Evolutionary conservation across 2,113 vertebrate species (phyloP).

Genomic region (Perognathus longimembris): DNA sequence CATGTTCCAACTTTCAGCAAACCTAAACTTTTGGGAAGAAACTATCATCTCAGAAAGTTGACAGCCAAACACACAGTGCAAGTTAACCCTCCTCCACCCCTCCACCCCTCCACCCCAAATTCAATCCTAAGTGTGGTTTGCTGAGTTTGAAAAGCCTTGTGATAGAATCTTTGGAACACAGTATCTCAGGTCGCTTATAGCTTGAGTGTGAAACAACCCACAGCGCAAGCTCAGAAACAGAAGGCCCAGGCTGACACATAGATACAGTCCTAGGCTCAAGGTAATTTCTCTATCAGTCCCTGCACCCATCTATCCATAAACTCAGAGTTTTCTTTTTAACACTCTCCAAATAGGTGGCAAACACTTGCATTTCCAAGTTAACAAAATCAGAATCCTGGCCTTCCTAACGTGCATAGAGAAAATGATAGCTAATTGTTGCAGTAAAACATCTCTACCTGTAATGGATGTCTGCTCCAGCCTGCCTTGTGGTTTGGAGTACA

Average conservation of each 20-base stretch:
- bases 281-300: not conserved
- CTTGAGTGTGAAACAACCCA: conserved; percentile 8
- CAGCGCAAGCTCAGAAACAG: not conserved
- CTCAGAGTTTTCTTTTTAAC: not conserved
- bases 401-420: not conserved
- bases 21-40: conserved; percentile 44
- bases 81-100: too few species aligned
- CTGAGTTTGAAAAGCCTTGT: conserved; percentile 53
- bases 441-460: not conserved
- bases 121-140: conserved; percentile 52
- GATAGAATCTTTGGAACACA: not conserved
- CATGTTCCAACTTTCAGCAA: conserved; percentile 65
- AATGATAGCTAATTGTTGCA: not conserved
- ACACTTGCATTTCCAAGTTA: not conserved
- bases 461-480: not conserved
- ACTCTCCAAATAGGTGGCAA: not conserved
- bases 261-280: not conserved
- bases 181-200: conserved; percentile 3
- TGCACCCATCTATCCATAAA: not conserved
- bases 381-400: not conserved
- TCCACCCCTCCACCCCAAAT: conserved; percentile 33
- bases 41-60: conserved; percentile 21
- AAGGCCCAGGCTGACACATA: not conserved
- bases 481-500: not conserved
- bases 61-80: conserved; percentile 42